Percentiles rank a stretch among this genome's conserved stretches.
Evolutionary conservation across 1,140 invertebrate genomes (phyloP).

Genomic region (Magallana gigas): DNA sequence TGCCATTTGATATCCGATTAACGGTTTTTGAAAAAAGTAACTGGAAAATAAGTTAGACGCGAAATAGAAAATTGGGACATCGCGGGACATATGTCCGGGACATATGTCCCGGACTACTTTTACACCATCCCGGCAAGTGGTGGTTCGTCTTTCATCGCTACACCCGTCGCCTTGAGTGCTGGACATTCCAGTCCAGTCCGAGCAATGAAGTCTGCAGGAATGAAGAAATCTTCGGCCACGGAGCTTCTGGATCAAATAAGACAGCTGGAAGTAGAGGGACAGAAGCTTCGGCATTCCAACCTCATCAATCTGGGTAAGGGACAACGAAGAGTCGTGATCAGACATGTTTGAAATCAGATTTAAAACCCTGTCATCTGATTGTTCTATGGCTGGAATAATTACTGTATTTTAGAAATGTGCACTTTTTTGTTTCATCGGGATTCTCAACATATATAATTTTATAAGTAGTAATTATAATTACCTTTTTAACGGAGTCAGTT

Average conservation of each 20-base stretch:
- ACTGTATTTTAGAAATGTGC: neutral
- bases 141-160: constrained; percentile 20
- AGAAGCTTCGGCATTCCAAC: constrained; percentile 67
- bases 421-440: too few relatives aligned
- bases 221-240: constrained; percentile 58
- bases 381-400: constrained; percentile 33
- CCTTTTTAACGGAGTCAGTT: too few relatives aligned
- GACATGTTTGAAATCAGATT: constrained; percentile 49
- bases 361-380: constrained; percentile 4
- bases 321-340: constrained; percentile 52
- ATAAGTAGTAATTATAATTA: too few relatives aligned
- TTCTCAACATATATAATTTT: too few relatives aligned
- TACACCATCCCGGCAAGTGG: too few relatives aligned
- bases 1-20: too few relatives aligned
- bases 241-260: constrained; percentile 71
- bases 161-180: neutral
- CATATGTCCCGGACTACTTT: too few relatives aligned
- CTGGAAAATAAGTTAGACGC: too few relatives aligned
- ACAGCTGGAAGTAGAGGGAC: constrained; percentile 71
- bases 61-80: too few relatives aligned
- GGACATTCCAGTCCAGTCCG: neutral
- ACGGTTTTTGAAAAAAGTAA: too few relatives aligned
- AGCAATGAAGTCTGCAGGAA: neutral
- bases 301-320: constrained; percentile 60
- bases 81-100: too few relatives aligned